Conservation (phyloP, 2,888 invertebrate genomes). For the Cerastis rubricosa region DNA sequence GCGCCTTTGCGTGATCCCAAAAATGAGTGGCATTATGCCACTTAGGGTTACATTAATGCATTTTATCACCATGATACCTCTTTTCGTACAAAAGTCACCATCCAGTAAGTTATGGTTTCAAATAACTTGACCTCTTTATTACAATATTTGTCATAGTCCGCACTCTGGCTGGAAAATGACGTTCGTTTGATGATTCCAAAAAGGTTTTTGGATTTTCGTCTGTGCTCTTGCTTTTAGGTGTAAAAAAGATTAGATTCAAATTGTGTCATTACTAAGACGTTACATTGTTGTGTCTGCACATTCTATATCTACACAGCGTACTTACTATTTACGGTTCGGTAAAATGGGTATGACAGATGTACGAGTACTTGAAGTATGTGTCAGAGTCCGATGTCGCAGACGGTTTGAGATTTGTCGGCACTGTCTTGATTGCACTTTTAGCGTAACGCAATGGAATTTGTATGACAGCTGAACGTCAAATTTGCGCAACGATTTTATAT, state of each 20-base stretch:
- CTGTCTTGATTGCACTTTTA: not conserved
- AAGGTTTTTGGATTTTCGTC: too few species aligned
- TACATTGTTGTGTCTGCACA: not conserved
- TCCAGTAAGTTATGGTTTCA: conserved; percentile 3
- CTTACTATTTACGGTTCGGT: not conserved
- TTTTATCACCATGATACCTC: not conserved
- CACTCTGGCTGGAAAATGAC: conserved; percentile 4
- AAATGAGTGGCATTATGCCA: not conserved
- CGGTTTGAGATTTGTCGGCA: not conserved
- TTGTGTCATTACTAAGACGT: not conserved
- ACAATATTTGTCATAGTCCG: not conserved
- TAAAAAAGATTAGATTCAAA: not conserved
- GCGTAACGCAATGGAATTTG: not conserved
- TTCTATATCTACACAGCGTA: not conserved
- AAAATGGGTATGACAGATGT: not conserved
- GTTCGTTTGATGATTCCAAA: not conserved
- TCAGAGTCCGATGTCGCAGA: not conserved
- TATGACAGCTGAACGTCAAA: not conserved
- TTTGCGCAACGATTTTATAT: not conserved
- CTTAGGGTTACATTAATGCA: not conserved
- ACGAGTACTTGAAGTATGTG: not conserved
- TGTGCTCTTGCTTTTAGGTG: not conserved
- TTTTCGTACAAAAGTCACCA: conserved; percentile 13
- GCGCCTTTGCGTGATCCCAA: not conserved
- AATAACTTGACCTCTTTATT: conserved; percentile 7